A percentile compares a stretch with the other conserved stretches of the same genome.
These are phyloP conservation scores for Brachionus koreanus DNA, from an alignment of 1,140 invertebrate species.

Conservation along the genomic window DNA sequence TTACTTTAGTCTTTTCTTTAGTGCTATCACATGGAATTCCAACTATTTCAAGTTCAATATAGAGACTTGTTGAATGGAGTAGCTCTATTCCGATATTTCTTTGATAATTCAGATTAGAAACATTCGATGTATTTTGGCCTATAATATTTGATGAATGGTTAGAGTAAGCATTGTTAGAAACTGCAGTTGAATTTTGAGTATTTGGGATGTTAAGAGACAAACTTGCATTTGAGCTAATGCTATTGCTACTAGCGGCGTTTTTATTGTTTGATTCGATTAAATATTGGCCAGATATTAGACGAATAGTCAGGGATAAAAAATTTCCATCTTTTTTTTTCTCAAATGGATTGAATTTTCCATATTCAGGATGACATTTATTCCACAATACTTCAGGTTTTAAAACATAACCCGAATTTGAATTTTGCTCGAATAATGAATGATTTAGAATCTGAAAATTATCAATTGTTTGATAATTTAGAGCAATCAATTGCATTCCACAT, in stretches of 20 bases:
- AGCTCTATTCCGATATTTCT: slow-evolving; percentile 13
- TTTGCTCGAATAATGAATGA: slow-evolving; percentile 87
- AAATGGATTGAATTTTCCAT: slow-evolving; percentile 82
- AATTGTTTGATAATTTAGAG: slow-evolving; percentile 44
- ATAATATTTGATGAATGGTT: not conserved
- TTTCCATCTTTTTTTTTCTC: slow-evolving; percentile 83
- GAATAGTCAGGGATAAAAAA: not conserved
- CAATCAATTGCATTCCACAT: slow-evolving; percentile 71
- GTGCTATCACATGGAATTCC: slow-evolving; percentile 83
- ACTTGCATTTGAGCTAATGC: not conserved
- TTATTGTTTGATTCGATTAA: slow-evolving; percentile 68
- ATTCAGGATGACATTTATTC: slow-evolving; percentile 83
- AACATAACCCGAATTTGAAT: slow-evolving; percentile 79
- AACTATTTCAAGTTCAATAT: slow-evolving; percentile 82
- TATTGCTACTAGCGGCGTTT: not conserved
- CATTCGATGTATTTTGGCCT: not conserved
- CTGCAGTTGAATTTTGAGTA: not conserved
- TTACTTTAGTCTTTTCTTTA: slow-evolving; percentile 79
- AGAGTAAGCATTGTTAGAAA: not conserved
- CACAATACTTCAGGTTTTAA: slow-evolving; percentile 84
- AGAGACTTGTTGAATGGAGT: slow-evolving; percentile 69
- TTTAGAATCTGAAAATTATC: slow-evolving; percentile 81
- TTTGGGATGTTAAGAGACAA: not conserved
- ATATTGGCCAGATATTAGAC: slow-evolving; percentile 83
- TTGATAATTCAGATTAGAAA: not conserved